phyloP scores from a whole-genome alignment of 2,113 vertebrate genomes.

The Stercorarius parasiticus region DNA sequence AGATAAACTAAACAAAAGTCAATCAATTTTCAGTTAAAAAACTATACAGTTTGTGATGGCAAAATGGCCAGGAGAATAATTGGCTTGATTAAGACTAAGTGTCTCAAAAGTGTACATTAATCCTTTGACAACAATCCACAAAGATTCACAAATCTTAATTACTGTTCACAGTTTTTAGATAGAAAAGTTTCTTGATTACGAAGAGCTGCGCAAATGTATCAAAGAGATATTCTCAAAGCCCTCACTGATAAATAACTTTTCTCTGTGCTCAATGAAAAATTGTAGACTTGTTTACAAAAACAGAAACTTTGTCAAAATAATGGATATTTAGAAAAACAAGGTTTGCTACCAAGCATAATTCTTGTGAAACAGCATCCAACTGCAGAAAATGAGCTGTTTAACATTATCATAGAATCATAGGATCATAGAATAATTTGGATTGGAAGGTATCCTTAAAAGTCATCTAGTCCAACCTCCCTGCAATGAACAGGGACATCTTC shows the following conservation, averaged over 20 bases:
- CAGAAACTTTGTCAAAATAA: neutral
- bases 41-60: neutral
- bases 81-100: neutral
- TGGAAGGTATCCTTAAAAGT: neutral
- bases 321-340: neutral
- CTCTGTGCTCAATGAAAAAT: neutral
- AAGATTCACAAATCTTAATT: conserved; percentile 14
- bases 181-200: neutral
- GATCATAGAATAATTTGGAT: neutral
- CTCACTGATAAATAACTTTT: neutral
- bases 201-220: neutral
- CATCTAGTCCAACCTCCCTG: neutral
- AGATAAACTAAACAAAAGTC: neutral
- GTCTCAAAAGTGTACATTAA: neutral
- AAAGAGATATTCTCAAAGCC: neutral
- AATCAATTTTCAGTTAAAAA: neutral
- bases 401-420: neutral
- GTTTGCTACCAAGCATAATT: neutral
- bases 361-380: neutral
- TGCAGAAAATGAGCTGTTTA: neutral
- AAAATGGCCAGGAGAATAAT: neutral
- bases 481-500: neutral
- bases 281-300: neutral
- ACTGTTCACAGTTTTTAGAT: neutral
- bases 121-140: neutral